Evolutionary conservation across 2,888 invertebrate genomes (phyloP).

Genomic region (Pachliopta kotzebuea): DNA sequence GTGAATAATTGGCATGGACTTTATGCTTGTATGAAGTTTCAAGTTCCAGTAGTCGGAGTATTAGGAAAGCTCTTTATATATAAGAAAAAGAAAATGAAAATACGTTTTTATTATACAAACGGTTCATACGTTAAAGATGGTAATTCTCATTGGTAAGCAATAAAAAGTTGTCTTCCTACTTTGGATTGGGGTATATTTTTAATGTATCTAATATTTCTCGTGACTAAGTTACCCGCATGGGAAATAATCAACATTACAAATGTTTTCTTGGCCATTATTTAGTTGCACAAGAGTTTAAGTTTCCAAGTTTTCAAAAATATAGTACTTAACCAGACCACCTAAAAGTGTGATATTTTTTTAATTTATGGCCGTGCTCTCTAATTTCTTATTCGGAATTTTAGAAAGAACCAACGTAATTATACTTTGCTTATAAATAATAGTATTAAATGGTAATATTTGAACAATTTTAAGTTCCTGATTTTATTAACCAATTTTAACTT

Average conservation of each 20-base stretch:
- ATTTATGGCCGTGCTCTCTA: constrained; percentile 67
- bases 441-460: constrained; percentile 30
- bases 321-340: constrained; percentile 75
- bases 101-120: too few relatives aligned
- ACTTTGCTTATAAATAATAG: constrained; percentile 19
- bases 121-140: not conserved
- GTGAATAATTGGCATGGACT: too few relatives aligned
- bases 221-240: not conserved
- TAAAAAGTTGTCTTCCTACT: constrained; percentile 20
- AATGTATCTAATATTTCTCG: not conserved
- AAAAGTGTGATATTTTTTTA: constrained; percentile 72
- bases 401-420: constrained; percentile 14
- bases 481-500: constrained; percentile 28
- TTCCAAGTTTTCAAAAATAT: constrained; percentile 47
- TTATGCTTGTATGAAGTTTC: too few relatives aligned
- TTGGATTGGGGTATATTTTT: constrained; percentile 1
- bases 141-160: constrained; percentile 30
- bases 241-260: not conserved
- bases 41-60: too few relatives aligned
- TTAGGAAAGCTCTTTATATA: too few relatives aligned
- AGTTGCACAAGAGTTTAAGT: constrained; percentile 46
- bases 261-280: constrained; percentile 53
- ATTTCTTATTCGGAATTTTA: constrained; percentile 37
- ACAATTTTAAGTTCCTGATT: constrained; percentile 42
- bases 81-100: too few relatives aligned